Evolutionary conservation across 2,888 invertebrate species (phyloP), one percentile per base, ranked within the genome.

Genomic region (Macropis europaea): DNA sequence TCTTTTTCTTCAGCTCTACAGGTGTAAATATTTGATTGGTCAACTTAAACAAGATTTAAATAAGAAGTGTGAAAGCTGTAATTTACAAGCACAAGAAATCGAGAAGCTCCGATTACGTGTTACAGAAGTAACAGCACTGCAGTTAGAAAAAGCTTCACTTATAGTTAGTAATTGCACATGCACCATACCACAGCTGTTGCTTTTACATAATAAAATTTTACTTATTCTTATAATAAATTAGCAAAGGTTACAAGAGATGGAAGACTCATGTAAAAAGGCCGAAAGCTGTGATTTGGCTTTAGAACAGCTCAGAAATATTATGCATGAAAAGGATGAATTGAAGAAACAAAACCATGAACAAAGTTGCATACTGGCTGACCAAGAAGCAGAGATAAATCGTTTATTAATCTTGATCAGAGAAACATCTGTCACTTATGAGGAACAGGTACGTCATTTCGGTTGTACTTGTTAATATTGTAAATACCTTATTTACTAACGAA

Each of bases 351-450:
- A 72, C 40, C 68, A 73, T 24, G 78, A 85, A 42, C 77, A 79
- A 53, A 72, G 69, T 52, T 84, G 78, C 56, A 50, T 73, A 9
- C 36, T 84, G 30, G 67, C 72, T 9, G 84, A 86, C 43, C 84
- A 84, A 60, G 87, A 86, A 52, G 80, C 82, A n/a, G 86, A 88
- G 67, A 84, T 87, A 28, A 79, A 82, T 15, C 81, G 73, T 26
- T 70, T 88, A 57, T 26, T 83, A 15, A 72, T 50, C 28, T 72
- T 84, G 28, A 77, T 84, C n/a, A 64, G 82, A 28, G 72, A 81
- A 32, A 64, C 76, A 15, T 73, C 77, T 11, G 57, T 69, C 5
- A 62, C 73, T 38, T 72, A 76, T 47, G 64, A 80, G 24, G 77
- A 79, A 9, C 77, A 86, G 78, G 87, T 84, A 63, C 24, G 52